Percentiles rank a stretch among this genome's conserved stretches.
Conservation (phyloP, 2,113 vertebrate genomes). For the Rynchops niger region DNA sequence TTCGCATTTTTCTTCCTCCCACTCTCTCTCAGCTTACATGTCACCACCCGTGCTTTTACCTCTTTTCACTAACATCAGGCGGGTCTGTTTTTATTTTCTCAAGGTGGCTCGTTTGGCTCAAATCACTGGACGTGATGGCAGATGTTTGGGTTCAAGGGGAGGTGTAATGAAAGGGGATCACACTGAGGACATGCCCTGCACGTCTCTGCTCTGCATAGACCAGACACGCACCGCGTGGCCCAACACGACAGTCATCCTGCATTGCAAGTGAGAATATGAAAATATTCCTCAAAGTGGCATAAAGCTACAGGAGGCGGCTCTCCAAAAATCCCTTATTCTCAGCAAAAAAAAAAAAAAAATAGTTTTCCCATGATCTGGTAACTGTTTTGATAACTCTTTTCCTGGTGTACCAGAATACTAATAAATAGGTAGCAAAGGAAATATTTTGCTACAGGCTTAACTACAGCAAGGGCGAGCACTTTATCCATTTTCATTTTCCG, state of each 20-base stretch:
- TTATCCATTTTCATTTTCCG: neutral
- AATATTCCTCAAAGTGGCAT: neutral
- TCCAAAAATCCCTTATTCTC: neutral
- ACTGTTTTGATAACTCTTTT: neutral
- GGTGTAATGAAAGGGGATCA: neutral
- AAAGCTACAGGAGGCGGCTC: rapidly evolving
- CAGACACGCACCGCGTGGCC: neutral
- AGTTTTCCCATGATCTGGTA: neutral
- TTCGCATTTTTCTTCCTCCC: conserved; percentile 17
- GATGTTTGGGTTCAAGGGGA: neutral
- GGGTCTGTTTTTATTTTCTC: neutral
- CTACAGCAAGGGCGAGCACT: neutral
- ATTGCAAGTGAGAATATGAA: neutral
- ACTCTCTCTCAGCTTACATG: conserved; percentile 39
- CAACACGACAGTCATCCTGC: neutral
- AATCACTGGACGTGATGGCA: neutral
- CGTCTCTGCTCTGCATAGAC: neutral
- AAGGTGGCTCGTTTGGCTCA: neutral
- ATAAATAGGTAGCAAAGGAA: neutral
- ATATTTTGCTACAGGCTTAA: neutral
- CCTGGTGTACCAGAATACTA: neutral
- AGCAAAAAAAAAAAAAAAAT: neutral
- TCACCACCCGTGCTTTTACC: neutral
- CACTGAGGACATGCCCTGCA: neutral
- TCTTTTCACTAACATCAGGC: neutral